These are phyloP conservation scores for Ceratina japonica DNA, from an alignment of 1,140 invertebrate species.

Conservation along the genomic window DNA sequence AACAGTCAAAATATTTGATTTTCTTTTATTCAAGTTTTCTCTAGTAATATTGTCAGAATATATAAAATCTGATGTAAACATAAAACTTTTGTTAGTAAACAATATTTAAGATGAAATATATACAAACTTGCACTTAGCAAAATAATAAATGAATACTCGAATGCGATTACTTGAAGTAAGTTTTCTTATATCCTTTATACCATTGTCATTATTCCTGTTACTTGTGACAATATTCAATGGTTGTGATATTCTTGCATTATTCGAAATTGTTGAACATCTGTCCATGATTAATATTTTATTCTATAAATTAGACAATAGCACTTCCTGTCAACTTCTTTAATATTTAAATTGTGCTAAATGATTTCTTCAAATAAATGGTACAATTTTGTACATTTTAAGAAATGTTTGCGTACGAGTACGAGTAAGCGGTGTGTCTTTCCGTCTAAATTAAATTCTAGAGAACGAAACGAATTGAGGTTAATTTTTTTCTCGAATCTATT, in stretches of 20 bases:
- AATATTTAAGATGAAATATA: neutral
- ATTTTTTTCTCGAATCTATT: too few species aligned
- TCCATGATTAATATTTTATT: neutral
- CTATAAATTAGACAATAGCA: too few species aligned
- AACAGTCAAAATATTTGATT: neutral
- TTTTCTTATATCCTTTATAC: conserved; percentile 7
- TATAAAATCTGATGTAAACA: conserved; percentile 42
- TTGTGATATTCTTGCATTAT: neutral
- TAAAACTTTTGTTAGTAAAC: neutral
- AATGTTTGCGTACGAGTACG: too few species aligned
- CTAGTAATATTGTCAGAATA: conserved; percentile 44
- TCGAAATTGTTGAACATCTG: neutral
- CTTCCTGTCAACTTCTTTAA: too few species aligned
- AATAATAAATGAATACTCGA: neutral
- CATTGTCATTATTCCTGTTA: neutral
- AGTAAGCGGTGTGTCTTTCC: too few species aligned
- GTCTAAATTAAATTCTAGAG: too few species aligned
- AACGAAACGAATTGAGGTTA: too few species aligned
- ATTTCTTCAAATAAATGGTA: too few species aligned
- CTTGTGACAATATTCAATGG: neutral
- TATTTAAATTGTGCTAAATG: too few species aligned
- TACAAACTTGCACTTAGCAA: too few species aligned
- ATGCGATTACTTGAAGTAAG: conserved; percentile 29
- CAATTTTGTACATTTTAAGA: too few species aligned
- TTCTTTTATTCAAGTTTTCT: conserved; percentile 25